Evolutionary conservation across 2,797 vertebrate genomes (phyloP), one percentile per base, ranked within the genome.

Genomic region (Lutjanus campechanus): DNA sequence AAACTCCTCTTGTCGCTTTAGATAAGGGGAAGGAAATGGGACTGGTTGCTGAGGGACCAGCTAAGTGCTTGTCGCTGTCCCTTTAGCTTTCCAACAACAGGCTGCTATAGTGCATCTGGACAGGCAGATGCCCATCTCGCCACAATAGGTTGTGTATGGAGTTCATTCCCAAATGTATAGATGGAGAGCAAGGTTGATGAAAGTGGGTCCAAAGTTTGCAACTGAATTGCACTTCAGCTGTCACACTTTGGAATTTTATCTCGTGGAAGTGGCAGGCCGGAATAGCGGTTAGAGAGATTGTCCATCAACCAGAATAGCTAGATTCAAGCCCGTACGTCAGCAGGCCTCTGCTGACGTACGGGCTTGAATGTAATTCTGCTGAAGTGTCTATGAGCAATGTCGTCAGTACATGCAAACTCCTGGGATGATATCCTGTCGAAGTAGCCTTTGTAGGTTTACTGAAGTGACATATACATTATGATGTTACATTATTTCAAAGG

Each of bases 1-100:
- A 90, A 88, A 93, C 83, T 92, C 87, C 82, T 86, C 91, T 86
- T 94, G 94, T 95, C 94, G 94, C 91, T 95, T 94, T 85, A 92
- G 92, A 95, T 95, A 95, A 95, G 92, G 82, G 82, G 50, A 71
- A 81, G 89, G 88, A 91, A 94, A 94, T 93, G 87, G 92, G 91
- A 88, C 89, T 79, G 83, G 90, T 80, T 86, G 93, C 92, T 81
- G 78, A 85, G 94, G 93, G 94, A 94, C 83, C 71, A 49, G 90
- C 92, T 92, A 95, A 94, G 92, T 93, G 92, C 92, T 91, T 91
- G 92, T 91, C 78, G 70, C 92, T 91, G 91, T 93, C 92, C 89
- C 85, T 92, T 93, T 84, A 84, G 90, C 81, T 92, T 92, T 74
- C 71, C 75, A 81, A 71, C 67, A 85, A 89, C 85, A 85, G 88